Percentiles rank a stretch among this genome's conserved stretches.
Conservation (phyloP, 2,113 vertebrate genomes). For the Dermatemys mawii region DNA sequence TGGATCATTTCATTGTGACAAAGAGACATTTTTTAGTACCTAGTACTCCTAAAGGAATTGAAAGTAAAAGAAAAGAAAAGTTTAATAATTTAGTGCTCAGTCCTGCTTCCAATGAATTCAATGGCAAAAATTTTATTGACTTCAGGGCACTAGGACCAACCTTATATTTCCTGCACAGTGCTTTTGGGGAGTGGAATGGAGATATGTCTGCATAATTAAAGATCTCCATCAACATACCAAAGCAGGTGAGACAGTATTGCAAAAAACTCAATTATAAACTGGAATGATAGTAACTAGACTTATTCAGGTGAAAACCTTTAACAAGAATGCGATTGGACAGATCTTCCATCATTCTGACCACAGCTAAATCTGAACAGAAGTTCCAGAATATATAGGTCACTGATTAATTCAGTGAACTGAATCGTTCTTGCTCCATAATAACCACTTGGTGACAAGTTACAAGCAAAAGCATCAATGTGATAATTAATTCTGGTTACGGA, state of each 20-base stretch:
- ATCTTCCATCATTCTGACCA: slow-evolving; percentile 61
- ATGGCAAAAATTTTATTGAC: not conserved
- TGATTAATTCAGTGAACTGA: slow-evolving; percentile 68
- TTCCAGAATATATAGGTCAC: slow-evolving; percentile 69
- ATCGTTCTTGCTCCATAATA: slow-evolving; percentile 67
- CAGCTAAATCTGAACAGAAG: slow-evolving; percentile 64
- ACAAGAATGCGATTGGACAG: slow-evolving; percentile 64
- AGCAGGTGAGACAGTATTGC: slow-evolving; percentile 59
- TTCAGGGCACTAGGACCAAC: not conserved
- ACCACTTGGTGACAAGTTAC: slow-evolving; percentile 67
- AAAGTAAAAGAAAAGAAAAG: slow-evolving; percentile 27
- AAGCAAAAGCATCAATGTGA: slow-evolving; percentile 52
- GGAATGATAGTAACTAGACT: slow-evolving; percentile 44
- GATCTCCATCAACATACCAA: slow-evolving; percentile 61
- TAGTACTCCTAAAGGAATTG: not conserved
- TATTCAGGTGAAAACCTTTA: slow-evolving; percentile 62
- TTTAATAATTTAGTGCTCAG: slow-evolving; percentile 57
- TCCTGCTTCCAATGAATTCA: not conserved
- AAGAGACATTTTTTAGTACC: slow-evolving; percentile 29
- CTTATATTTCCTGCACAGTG: not conserved
- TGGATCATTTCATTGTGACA: slow-evolving; percentile 17
- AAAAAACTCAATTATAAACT: slow-evolving; percentile 59
- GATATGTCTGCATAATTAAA: slow-evolving; percentile 25
- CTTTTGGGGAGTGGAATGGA: not conserved
- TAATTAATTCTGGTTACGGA: slow-evolving; percentile 69